These are phyloP conservation scores for Branchellion lobata DNA, from an alignment of 2,888 invertebrate genomes.

Conservation along the genomic window DNA sequence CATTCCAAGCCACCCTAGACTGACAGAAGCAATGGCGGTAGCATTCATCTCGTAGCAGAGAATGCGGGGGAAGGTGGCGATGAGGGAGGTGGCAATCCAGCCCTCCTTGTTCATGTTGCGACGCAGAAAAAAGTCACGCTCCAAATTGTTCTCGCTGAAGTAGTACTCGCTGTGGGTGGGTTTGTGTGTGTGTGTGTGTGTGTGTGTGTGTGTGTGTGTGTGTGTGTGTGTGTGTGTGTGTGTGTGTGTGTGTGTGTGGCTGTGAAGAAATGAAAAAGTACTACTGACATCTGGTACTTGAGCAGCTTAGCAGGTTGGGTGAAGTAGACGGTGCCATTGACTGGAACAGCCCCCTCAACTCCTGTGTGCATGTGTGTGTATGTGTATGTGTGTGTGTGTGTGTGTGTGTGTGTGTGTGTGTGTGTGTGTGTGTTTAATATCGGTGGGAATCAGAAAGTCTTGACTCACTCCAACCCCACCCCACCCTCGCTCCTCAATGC, in stretches of 20 bases:
- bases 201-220: neutral
- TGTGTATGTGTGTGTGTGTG: neutral
- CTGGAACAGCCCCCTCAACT: conserved; percentile 15
- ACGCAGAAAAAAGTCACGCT: conserved; percentile 90
- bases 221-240: neutral
- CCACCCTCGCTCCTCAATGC: too few relatives aligned
- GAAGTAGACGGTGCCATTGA: conserved; percentile 39
- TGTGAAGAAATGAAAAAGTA: neutral
- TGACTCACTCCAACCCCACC: too few relatives aligned
- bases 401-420: too few relatives aligned
- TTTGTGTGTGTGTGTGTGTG: neutral
- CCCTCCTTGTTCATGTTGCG: conserved; percentile 94
- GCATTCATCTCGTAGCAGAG: conserved; percentile 71
- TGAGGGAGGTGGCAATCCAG: conserved; percentile 85
- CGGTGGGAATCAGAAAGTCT: too few relatives aligned
- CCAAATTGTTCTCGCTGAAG: conserved; percentile 92
- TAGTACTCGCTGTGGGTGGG: conserved; percentile 87
- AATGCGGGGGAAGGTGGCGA: conserved; percentile 93
- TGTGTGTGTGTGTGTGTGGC: neutral
- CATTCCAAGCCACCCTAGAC: too few relatives aligned
- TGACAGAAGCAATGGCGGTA: conserved; percentile 75
- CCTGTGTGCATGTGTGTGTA: neutral
- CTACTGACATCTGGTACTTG: conserved; percentile 42
- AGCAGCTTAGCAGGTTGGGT: conserved; percentile 6
- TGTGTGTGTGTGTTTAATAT: too few relatives aligned